Percentiles rank a stretch among this genome's conserved stretches.
Evolutionary conservation across 2,113 vertebrate species (phyloP).

Genomic region (Picathartes gymnocephalus): DNA sequence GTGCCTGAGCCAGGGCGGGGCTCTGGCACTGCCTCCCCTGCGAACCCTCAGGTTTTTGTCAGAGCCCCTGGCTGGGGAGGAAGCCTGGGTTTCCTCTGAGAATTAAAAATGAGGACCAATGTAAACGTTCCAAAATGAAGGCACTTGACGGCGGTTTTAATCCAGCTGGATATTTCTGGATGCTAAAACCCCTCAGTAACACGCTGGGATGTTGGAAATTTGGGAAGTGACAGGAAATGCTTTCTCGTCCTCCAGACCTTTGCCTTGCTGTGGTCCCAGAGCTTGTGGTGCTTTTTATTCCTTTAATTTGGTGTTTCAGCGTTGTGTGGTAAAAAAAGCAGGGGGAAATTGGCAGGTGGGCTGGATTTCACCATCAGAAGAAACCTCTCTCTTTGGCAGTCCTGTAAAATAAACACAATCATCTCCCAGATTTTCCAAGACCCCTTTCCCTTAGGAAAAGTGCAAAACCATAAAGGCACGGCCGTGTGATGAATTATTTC

Average conservation of each 20-base stretch:
- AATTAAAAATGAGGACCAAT: not conserved
- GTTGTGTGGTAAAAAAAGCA: not conserved
- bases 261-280: not conserved
- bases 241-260: not conserved
- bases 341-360: not conserved
- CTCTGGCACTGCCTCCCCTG: not conserved
- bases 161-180: not conserved
- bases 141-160: not conserved
- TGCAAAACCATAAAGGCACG: not conserved
- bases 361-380: not conserved
- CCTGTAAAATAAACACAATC: not conserved
- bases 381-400: not conserved
- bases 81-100: not conserved
- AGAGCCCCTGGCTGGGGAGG: conserved; percentile 19
- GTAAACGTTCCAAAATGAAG: not conserved
- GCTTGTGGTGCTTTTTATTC: conserved; percentile 8
- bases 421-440: not conserved
- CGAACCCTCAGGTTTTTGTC: not conserved
- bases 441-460: not conserved
- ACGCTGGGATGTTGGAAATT: not conserved
- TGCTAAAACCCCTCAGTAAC: not conserved
- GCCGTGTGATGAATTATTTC: not conserved
- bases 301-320: conserved; percentile 7
- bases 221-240: not conserved
- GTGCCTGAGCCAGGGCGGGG: not conserved